Base-by-base conservation (phyloP, 2,113 vertebrate genomes). In the Notothenia coriiceps region DNA sequence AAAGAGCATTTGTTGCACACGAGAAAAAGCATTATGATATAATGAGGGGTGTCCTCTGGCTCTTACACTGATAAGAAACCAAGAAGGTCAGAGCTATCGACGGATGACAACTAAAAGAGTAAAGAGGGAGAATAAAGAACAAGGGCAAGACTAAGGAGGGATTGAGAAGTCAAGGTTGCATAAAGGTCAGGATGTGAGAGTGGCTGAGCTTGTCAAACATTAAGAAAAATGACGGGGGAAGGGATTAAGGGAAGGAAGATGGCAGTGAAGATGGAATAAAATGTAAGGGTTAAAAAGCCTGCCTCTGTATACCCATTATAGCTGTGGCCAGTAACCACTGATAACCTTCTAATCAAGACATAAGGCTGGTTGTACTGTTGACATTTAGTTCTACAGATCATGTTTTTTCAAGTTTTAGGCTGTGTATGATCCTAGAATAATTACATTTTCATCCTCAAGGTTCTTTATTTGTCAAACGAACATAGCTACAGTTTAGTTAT, bases 41-140 rank as follows among this genome's bases (percentile, higher is more conserved):
- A 69, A 63, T 71, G 25, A 66, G 52, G 13, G 2, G 15, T 67
- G 22, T 6, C 18, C 22, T 18, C 43, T 59, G 14, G 2, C 35
- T 57, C 62, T n/a, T 18, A 13, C 46, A 25, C n/a, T 62, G 50
- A n/a, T 70, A 71, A 85, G 71, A 74, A 74, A 74, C 57, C 10
- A 33, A 68, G 60, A 88, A 87, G 80, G 80, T 86, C 83, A 82
- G 80, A 74, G 77, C 80, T 71, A 43, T 88, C 40, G 62, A 47
- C 62, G 35, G 20, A 65, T 47, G 61, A 72, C 65, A 77, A 40
- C 60, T 35, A 74, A 50, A 33, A 4, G 44, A 54, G n/a, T 35
- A 57, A 62, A 40, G 22, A 68, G 63, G 49, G 73, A 62, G 25
- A 64, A 55, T 46, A 68, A 51, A 64, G 35, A 77, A 50, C 50